Conservation (phyloP, 1,140 invertebrate genomes). For the Augochlora pura region DNA sequence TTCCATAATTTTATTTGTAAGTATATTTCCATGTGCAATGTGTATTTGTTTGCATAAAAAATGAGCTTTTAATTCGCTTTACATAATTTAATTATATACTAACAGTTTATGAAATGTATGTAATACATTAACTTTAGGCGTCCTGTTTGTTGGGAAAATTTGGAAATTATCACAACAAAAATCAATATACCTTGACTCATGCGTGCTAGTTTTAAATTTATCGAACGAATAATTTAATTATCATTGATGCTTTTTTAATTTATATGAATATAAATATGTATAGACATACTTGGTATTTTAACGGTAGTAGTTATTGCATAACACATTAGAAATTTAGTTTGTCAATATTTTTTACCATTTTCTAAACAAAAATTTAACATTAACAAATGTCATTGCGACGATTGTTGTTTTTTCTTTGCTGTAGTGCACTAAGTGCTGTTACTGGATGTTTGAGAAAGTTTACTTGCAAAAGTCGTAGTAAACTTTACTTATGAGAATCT, state of each 20-base stretch:
- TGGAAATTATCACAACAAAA: slow-evolving; percentile 25
- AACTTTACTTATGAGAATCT: slow-evolving; percentile 68
- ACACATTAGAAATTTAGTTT: slow-evolving; percentile 23
- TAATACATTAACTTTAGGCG: slow-evolving; percentile 55
- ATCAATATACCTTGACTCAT: slow-evolving; percentile 51
- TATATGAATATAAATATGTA: slow-evolving; percentile 42
- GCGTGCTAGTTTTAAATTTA: slow-evolving; percentile 44
- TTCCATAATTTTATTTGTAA: neutral
- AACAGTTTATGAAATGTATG: slow-evolving; percentile 42
- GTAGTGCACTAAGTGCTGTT: slow-evolving; percentile 16
- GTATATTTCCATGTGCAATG: slow-evolving; percentile 47
- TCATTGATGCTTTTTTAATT: slow-evolving; percentile 35
- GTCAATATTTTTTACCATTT: neutral
- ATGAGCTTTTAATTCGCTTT: slow-evolving; percentile 55
- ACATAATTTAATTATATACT: slow-evolving; percentile 51
- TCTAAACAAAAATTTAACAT: slow-evolving; percentile 14
- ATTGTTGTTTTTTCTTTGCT: slow-evolving; percentile 22
- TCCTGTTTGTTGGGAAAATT: slow-evolving; percentile 59
- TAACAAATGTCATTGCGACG: slow-evolving; percentile 13
- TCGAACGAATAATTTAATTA: slow-evolving; percentile 16
- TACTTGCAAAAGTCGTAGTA: slow-evolving; percentile 37
- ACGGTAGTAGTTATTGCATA: slow-evolving; percentile 3
- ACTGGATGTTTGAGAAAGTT: slow-evolving; percentile 21
- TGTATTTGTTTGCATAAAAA: slow-evolving; percentile 54
- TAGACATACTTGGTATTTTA: slow-evolving; percentile 12